Evolutionary conservation across 1,140 invertebrate genomes (phyloP), one percentile per base, ranked within the genome.

Genomic region (Euura saliciscinereae): DNA sequence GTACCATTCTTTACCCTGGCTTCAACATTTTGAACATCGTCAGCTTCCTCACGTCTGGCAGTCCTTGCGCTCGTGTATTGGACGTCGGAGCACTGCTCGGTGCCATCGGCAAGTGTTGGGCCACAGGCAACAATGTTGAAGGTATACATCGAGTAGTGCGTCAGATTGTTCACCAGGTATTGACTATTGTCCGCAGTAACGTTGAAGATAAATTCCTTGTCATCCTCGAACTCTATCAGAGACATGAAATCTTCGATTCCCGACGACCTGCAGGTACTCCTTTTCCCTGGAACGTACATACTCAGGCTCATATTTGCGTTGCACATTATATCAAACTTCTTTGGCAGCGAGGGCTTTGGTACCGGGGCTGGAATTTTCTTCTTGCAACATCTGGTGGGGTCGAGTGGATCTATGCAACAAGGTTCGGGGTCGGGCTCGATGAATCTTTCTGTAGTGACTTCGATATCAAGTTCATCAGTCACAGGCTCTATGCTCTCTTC

Each of bases 111-210:
- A 13, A 79, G 8, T 44, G 72, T 78, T 1, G 75, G 70, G 3
- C 89, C 88, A 69, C 90, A 91, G 2, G 89, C 90, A 5, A 84
- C 80, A 8, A 91, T 74, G 4, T 81, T 85, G 70, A 91, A 88
- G 3, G 86, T 81, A 71, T 91, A 91, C 1, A 83, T 74, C 0
- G 84, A 83, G 72, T 82, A 90, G 74, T 89, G 89, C 6, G 82
- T 81, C 45, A 91, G 77, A 42, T 85, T 79, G 1, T 73, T 78
- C 2, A 90, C 51, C 5, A 77, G 65, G 70, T 75, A 81, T 13
- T 75, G 81, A 70, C 76, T 83, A 4, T 67, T 75, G 6, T 72
- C 71, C 0, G 78, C 76, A 64, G 73, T 84, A 1, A 78, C 76
- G n/a, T 84, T 84, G 44, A 81, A 83, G 2, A 78, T 46, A 8